Conservation (phyloP, 2,113 vertebrate genomes). For the Podarcis cretensis region DNA sequence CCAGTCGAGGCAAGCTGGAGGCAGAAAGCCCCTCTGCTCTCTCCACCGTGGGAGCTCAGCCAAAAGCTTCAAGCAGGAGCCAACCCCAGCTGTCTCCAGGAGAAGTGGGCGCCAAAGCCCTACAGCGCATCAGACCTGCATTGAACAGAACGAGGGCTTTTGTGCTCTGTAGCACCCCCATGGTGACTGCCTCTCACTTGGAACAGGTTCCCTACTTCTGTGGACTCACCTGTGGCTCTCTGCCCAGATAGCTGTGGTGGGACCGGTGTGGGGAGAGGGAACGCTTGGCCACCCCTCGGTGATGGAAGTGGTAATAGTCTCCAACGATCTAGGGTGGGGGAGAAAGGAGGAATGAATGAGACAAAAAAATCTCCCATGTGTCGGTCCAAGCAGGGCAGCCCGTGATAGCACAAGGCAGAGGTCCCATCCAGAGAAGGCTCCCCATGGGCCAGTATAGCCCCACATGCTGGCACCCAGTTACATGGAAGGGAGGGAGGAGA, state of each 20-base stretch:
- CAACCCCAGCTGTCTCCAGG: background rate
- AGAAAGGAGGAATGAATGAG: conserved; percentile 28
- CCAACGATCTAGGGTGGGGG: conserved; percentile 81
- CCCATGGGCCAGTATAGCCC: background rate
- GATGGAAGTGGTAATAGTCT: conserved; percentile 90
- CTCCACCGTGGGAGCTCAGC: too few species aligned
- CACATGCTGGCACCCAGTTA: background rate
- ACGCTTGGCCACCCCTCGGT: conserved; percentile 85
- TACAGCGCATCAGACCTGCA: background rate
- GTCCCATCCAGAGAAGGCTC: background rate
- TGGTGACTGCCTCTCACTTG: too few species aligned
- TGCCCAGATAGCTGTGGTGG: conserved; percentile 79
- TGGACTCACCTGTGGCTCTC: conserved; percentile 83
- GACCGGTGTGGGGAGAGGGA: conserved; percentile 82
- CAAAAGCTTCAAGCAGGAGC: too few species aligned
- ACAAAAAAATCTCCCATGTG: background rate
- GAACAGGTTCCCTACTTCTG: accelerated
- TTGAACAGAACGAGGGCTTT: background rate
- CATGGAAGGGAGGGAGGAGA: background rate
- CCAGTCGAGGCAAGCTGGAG: too few species aligned
- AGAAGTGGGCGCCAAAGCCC: too few species aligned
- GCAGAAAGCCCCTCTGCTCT: too few species aligned
- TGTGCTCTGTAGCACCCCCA: background rate
- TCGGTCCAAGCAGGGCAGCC: background rate
- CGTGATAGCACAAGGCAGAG: background rate